Conservation (phyloP, 2,113 vertebrate species). For the Fregetta grallaria region DNA sequence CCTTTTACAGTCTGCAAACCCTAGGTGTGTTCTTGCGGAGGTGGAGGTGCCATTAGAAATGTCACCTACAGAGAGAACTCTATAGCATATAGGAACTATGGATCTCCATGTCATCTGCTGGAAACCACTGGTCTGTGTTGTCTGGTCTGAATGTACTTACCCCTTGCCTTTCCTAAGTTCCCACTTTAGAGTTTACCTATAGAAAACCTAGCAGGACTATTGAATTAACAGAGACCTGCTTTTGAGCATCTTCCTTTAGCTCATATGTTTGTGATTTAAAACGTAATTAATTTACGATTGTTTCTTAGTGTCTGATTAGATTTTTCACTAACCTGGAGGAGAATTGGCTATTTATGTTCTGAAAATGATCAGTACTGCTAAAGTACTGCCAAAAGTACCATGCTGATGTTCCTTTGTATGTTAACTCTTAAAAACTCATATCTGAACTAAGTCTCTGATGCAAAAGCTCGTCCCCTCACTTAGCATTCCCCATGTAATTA, state of each 20-base stretch:
- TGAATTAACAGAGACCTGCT: not conserved
- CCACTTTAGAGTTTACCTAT: not conserved
- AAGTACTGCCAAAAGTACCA: not conserved
- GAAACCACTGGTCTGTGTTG: not conserved
- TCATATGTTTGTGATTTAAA: not conserved
- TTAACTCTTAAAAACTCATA: not conserved
- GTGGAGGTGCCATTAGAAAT: not conserved
- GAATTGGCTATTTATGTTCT: not conserved
- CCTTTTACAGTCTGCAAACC: not conserved
- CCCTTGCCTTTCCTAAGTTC: not conserved
- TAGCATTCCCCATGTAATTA: not conserved
- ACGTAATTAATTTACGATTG: not conserved
- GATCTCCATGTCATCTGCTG: not conserved
- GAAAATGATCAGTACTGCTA: not conserved
- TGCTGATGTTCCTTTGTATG: not conserved
- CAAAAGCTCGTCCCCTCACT: not conserved
- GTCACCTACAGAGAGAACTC: not conserved
- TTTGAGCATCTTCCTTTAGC: not conserved
- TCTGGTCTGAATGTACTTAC: not conserved
- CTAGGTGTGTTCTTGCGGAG: not conserved
- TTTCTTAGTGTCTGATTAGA: not conserved
- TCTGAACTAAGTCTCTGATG: not conserved
- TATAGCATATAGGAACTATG: not conserved
- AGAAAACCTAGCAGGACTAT: not conserved
- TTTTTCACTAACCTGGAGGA: not conserved